These are phyloP conservation scores for Bombycilla garrulus DNA, from an alignment of 2,113 vertebrate genomes.

Conservation along the genomic window DNA sequence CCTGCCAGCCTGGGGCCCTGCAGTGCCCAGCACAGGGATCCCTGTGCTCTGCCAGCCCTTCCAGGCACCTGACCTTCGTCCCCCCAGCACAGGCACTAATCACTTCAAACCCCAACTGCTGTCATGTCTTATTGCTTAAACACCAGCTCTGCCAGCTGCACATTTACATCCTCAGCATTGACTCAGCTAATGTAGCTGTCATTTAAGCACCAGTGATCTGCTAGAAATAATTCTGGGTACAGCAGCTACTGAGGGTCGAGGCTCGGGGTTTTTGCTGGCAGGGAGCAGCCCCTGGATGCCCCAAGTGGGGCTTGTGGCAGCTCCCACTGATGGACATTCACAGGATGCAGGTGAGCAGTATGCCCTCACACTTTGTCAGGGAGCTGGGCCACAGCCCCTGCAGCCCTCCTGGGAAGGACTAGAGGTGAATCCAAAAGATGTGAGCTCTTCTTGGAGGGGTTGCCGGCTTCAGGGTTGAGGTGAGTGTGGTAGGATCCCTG, in stretches of 20 bases:
- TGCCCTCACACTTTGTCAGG: accelerated
- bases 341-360: background rate
- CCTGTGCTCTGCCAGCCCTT: background rate
- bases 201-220: background rate
- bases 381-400: background rate
- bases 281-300: background rate
- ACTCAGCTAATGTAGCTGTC: slow-evolving; percentile 58
- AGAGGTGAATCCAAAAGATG: background rate
- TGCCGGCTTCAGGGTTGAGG: background rate
- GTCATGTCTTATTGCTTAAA: slow-evolving; percentile 30
- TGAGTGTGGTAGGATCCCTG: background rate
- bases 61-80: background rate
- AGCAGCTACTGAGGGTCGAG: background rate
- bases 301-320: accelerated
- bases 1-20: background rate
- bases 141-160: slow-evolving; percentile 42
- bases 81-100: background rate
- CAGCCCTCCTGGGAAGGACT: background rate
- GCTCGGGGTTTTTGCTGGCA: background rate
- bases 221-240: background rate
- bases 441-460: background rate
- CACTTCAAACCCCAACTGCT: background rate
- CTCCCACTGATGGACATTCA: background rate
- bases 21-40: background rate
- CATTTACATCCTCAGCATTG: slow-evolving; percentile 48